Percentiles rank a stretch among this genome's conserved stretches.
These are phyloP conservation scores for Enteromius unitaeniatus DNA, from an alignment of 2,797 vertebrate genomes.

Conservation along the genomic window DNA sequence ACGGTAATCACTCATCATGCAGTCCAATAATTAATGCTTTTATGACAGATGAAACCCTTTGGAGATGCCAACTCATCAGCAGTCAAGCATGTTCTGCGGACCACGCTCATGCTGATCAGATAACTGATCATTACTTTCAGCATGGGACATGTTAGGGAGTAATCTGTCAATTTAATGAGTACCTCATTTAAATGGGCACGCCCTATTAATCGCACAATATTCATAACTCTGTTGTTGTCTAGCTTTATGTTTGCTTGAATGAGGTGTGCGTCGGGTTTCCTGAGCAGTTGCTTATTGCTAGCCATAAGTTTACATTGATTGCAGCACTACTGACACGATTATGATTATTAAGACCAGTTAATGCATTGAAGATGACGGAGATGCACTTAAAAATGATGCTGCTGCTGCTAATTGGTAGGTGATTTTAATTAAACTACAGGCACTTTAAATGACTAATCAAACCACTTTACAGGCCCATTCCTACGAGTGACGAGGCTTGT, in stretches of 20 bases:
- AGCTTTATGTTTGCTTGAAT: constrained; percentile 49
- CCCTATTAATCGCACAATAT: constrained; percentile 49
- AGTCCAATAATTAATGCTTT: constrained; percentile 8
- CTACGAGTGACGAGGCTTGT: constrained; percentile 60
- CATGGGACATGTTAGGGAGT: constrained; percentile 26
- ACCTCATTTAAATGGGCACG: constrained; percentile 51
- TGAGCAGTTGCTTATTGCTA: constrained; percentile 40
- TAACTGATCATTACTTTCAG: constrained; percentile 21
- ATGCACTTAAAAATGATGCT: constrained; percentile 74
- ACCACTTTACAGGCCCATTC: constrained; percentile 60
- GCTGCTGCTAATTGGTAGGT: constrained; percentile 74
- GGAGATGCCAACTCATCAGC: constrained; percentile 11
- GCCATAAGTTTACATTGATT: constrained; percentile 65
- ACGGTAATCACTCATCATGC: constrained; percentile 8
- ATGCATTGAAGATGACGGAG: constrained; percentile 73
- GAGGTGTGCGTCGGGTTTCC: constrained; percentile 15
- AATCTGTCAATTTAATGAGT: constrained; percentile 53
- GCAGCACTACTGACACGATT: constrained; percentile 69
- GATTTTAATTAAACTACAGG: constrained; percentile 80
- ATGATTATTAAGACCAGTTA: constrained; percentile 72
- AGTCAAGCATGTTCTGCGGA: constrained; percentile 2
- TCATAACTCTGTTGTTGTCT: constrained; percentile 37
- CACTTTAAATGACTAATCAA: constrained; percentile 76
- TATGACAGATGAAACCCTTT: constrained; percentile 14
- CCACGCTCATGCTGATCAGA: constrained; percentile 1